phyloP scores from a whole-genome alignment of 2,888 invertebrate species.

The Notocelia uddmanniana region DNA sequence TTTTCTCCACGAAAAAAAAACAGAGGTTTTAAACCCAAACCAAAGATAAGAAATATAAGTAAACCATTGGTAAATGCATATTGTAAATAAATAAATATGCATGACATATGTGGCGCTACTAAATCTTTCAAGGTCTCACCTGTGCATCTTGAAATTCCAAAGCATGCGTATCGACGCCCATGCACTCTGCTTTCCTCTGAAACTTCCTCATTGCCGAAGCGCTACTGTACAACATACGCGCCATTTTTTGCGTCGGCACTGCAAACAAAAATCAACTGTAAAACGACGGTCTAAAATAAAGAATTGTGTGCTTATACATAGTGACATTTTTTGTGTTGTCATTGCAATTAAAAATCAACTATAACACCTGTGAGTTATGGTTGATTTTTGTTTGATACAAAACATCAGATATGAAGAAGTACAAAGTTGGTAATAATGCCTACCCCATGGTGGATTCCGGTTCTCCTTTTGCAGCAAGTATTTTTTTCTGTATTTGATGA shows the following conservation, averaged over 20 bases:
- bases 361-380: no score
- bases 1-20: no score
- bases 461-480: constrained; percentile 91
- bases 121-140: constrained; percentile 62
- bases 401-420: not conserved
- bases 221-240: constrained; percentile 94
- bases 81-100: no score
- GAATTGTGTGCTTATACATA: not conserved
- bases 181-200: constrained; percentile 93
- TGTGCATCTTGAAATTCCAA: constrained; percentile 94
- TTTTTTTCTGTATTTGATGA: constrained; percentile 94
- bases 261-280: constrained; percentile 50
- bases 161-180: constrained; percentile 94
- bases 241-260: constrained; percentile 98
- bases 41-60: no score
- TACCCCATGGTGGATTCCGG: constrained; percentile 94
- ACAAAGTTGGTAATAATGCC: constrained; percentile 49
- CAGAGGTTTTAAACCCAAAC: no score
- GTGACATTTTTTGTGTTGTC: no score
- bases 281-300: not conserved
- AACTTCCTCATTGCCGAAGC: constrained; percentile 95
- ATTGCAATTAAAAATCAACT: not conserved
- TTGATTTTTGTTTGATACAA: no score
- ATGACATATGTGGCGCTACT: no score
- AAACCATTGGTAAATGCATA: no score